A percentile compares a stretch with the other conserved stretches of the same genome.
Conservation (phyloP, 2,113 vertebrate species). For the rat (Rattus norvegicus) region DNA sequence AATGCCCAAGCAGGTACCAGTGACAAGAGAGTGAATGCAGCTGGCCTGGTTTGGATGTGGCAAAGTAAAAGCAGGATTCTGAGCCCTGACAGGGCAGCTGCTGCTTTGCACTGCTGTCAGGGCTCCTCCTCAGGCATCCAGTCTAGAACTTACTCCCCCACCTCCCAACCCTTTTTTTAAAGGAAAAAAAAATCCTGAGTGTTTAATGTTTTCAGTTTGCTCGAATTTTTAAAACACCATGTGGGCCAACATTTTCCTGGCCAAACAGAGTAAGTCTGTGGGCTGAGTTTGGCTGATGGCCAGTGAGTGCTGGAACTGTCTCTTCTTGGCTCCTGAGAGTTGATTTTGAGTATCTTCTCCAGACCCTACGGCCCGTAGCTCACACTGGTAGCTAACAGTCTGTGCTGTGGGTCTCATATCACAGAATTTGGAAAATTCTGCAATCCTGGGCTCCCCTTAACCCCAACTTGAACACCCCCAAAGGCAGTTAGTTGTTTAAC, state of each 20-base stretch:
- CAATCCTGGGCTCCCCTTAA: neutral
- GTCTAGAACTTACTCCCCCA: neutral
- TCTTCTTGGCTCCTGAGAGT: slow-evolving; percentile 25
- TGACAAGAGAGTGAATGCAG: neutral
- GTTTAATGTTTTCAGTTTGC: slow-evolving; percentile 68
- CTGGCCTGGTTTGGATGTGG: neutral
- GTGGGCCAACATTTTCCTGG: slow-evolving; percentile 74
- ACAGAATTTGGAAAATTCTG: neutral
- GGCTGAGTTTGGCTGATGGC: slow-evolving; percentile 66
- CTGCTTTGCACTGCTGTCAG: neutral
- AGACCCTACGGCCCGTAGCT: neutral
- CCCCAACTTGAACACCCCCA: neutral
- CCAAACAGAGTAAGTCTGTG: slow-evolving; percentile 66
- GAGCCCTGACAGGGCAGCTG: neutral
- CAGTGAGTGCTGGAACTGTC: neutral
- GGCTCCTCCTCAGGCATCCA: slow-evolving; percentile 47
- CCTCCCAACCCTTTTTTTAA: neutral
- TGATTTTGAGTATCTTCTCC: slow-evolving; percentile 34
- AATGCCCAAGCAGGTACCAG: neutral
- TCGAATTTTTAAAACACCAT: slow-evolving; percentile 66
- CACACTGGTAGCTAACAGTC: neutral
- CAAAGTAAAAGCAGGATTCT: neutral
- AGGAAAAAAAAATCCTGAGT: slow-evolving; percentile 15
- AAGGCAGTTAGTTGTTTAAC: slow-evolving; percentile 5
- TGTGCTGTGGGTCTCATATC: neutral